These are phyloP conservation scores for Drosophila pseudoobscura DNA, from an alignment of 1,140 invertebrate genomes.

Conservation along the genomic window DNA sequence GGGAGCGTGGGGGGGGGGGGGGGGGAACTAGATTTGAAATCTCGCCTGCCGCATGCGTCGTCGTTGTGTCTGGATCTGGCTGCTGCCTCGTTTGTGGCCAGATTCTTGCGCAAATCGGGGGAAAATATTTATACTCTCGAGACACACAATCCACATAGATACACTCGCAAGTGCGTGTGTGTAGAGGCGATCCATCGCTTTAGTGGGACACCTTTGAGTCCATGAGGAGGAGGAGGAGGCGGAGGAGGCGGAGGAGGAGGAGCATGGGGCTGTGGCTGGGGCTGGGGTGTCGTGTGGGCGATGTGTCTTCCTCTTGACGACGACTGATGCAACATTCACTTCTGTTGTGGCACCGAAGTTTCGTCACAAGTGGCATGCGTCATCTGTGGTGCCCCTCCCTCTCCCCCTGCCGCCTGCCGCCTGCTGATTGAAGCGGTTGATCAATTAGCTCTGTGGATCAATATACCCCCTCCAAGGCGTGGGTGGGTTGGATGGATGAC, in stretches of 20 bases:
- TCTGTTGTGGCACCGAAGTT: conserved; percentile 13
- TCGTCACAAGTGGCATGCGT: conserved; percentile 44
- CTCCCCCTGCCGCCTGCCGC: neutral
- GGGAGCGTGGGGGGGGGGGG: too few relatives aligned
- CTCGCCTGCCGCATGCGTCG: neutral
- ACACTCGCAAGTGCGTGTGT: neutral
- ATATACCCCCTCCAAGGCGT: conserved; percentile 25
- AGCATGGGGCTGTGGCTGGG: too few relatives aligned
- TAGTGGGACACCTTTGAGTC: conserved; percentile 32
- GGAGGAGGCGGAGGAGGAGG: too few relatives aligned
- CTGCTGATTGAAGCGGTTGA: conserved; percentile 33
- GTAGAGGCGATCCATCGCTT: conserved; percentile 4
- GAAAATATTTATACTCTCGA: conserved; percentile 24
- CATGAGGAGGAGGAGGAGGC: too few relatives aligned
- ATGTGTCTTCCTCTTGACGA: neutral
- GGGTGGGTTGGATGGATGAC: neutral
- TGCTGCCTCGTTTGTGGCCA: too few relatives aligned
- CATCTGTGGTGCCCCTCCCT: neutral
- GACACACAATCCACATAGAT: conserved; percentile 8
- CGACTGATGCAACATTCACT: conserved; percentile 10
- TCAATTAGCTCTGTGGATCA: conserved; percentile 44
- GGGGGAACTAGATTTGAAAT: too few relatives aligned
- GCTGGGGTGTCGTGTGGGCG: conserved; percentile 14
- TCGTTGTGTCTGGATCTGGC: conserved; percentile 16
- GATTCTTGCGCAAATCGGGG: conserved; percentile 24